Evolutionary conservation across 2,888 invertebrate species (phyloP).

Genomic region (Chrysotoxum bicinctum): DNA sequence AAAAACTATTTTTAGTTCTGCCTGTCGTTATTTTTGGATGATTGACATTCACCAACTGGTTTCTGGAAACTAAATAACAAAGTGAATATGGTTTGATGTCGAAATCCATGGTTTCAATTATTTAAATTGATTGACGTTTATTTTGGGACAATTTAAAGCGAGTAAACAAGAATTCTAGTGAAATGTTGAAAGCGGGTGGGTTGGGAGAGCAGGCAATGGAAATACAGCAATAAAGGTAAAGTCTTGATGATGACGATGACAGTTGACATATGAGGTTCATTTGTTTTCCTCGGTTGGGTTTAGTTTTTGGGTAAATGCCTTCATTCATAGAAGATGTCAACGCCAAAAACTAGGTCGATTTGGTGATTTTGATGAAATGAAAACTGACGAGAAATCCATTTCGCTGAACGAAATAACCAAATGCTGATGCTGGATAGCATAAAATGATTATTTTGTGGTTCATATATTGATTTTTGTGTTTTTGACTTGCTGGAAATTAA

Average conservation of each 20-base stretch:
- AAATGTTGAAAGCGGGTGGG: background rate
- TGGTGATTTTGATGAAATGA: slow-evolving; percentile 1
- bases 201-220: background rate
- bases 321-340: slow-evolving; percentile 21
- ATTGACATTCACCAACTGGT: background rate
- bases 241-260: background rate
- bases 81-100: background rate
- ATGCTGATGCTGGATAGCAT: background rate
- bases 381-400: background rate
- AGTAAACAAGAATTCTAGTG: background rate
- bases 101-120: background rate
- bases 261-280: slow-evolving; percentile 25
- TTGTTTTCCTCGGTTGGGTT: background rate
- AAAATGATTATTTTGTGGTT: background rate
- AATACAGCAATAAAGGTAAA: background rate
- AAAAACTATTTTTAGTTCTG: background rate
- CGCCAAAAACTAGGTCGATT: slow-evolving; percentile 13
- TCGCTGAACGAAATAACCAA: background rate
- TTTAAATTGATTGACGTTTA: background rate
- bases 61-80: background rate
- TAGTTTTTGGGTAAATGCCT: background rate
- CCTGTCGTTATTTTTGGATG: background rate
- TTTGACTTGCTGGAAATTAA: background rate
- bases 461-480: background rate
- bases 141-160: background rate